Conservation (phyloP, 1,140 invertebrate genomes). For the Drosophila biarmipes region DNA sequence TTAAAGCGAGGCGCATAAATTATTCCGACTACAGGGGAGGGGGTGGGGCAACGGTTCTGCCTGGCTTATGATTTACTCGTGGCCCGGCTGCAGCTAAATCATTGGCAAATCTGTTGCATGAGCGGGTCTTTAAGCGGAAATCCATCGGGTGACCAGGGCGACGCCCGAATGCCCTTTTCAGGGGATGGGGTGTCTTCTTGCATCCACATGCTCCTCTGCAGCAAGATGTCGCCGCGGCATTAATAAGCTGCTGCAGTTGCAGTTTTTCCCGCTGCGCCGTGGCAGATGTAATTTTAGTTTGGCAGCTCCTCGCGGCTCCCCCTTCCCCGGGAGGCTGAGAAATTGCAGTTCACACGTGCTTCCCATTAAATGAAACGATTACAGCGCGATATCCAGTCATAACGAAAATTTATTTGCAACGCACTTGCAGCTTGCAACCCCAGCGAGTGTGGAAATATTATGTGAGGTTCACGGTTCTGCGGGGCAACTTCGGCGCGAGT, state of each 20-base stretch:
- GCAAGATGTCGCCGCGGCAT: constrained; percentile 56
- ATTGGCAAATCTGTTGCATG: constrained; percentile 72
- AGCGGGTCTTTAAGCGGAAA: constrained; percentile 36
- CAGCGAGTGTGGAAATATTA: constrained; percentile 43
- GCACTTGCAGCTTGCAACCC: constrained; percentile 28
- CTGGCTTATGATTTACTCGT: constrained; percentile 70
- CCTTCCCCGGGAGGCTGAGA: constrained; percentile 31
- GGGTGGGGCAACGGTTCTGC: constrained; percentile 1
- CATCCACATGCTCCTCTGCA: constrained; percentile 18
- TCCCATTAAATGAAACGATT: constrained; percentile 82
- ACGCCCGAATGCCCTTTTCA: background rate
- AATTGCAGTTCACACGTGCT: constrained; percentile 81
- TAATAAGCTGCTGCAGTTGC: constrained; percentile 62
- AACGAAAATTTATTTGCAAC: constrained; percentile 81
- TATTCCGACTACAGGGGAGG: constrained; percentile 39
- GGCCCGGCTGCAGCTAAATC: constrained; percentile 72
- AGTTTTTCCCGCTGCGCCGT: constrained; percentile 12
- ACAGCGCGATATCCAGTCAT: constrained; percentile 68
- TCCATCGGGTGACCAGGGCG: constrained; percentile 23
- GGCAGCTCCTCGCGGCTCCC: constrained; percentile 13
- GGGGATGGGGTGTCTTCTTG: constrained; percentile 6
- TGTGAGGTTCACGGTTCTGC: constrained; percentile 54
- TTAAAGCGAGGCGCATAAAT: constrained; percentile 73
- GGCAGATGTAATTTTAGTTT: constrained; percentile 52
- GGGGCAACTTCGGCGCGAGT: constrained; percentile 38